A percentile compares a stretch with the other conserved stretches of the same genome.
Conservation (phyloP, 2,113 vertebrate genomes). For the Salminus brasiliensis region DNA sequence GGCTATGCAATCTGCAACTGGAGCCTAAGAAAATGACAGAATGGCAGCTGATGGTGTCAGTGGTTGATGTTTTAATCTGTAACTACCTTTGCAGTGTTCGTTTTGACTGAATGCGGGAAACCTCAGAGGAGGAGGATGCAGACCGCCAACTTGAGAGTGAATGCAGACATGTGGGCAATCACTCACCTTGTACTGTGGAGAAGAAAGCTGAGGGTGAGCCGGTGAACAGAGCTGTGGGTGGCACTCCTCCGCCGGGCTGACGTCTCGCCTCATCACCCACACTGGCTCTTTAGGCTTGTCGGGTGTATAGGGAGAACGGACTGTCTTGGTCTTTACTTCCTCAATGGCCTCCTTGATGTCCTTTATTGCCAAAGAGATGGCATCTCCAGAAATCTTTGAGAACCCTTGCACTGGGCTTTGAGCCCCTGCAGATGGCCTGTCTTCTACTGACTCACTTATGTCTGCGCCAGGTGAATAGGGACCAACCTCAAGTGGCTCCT, state of each 20-base stretch:
- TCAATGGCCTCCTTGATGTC: conserved; percentile 97
- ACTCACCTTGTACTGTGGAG: conserved; percentile 38
- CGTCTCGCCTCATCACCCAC: conserved; percentile 96
- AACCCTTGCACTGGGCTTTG: background rate
- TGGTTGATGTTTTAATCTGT: background rate
- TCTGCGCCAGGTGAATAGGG: conserved; percentile 24
- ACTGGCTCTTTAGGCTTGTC: conserved; percentile 92
- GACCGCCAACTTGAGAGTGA: background rate
- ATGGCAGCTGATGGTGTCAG: background rate
- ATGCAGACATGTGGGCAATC: background rate
- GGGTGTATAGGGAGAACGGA: conserved; percentile 93
- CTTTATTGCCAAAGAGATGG: conserved; percentile 93
- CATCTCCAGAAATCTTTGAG: conserved; percentile 82
- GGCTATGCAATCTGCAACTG: conserved; percentile 80
- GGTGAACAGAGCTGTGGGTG: conserved; percentile 78
- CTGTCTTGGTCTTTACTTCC: conserved; percentile 92
- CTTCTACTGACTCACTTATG: conserved; percentile 63
- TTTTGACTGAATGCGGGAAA: background rate
- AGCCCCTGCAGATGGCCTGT: conserved; percentile 42
- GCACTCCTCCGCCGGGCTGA: conserved; percentile 85
- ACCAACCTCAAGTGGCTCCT: conserved; percentile 78
- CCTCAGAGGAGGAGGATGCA: background rate
- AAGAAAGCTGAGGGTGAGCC: conserved; percentile 4
- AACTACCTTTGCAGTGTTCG: background rate
- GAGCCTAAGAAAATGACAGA: conserved; percentile 70